Conservation (phyloP, 2,888 invertebrate species). For the Gari tellinella region DNA sequence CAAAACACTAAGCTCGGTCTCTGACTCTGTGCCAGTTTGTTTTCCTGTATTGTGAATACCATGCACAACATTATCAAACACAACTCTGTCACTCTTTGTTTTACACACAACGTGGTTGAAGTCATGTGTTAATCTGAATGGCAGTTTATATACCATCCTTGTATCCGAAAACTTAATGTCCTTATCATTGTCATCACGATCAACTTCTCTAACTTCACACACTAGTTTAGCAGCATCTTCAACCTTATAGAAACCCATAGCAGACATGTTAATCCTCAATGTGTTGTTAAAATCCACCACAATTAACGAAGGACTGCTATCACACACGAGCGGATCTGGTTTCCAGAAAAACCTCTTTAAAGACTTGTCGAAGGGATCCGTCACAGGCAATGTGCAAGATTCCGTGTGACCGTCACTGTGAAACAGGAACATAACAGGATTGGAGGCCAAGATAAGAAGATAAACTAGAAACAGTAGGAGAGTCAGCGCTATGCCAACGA, state of each 20-base stretch:
- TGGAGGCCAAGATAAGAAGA: no score
- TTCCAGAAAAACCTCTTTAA: constrained; percentile 26
- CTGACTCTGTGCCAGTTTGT: no score
- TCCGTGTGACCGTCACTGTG: not conserved
- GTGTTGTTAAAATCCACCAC: constrained; percentile 9
- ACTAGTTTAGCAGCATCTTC: not conserved
- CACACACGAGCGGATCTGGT: constrained; percentile 29
- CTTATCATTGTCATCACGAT: constrained; percentile 5
- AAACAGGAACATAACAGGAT: no score
- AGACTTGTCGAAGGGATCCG: constrained; percentile 35
- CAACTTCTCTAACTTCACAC: not conserved
- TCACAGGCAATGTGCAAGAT: constrained; percentile 18
- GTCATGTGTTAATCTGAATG: constrained; percentile 27
- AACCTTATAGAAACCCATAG: not conserved
- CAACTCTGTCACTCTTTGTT: not conserved
- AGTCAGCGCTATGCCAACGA: no score
- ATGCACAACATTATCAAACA: constrained; percentile 7
- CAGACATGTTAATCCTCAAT: not conserved
- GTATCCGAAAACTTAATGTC: constrained; percentile 15
- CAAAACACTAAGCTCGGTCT: no score
- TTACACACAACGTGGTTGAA: constrained; percentile 27
- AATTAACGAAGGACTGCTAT: constrained; percentile 8
- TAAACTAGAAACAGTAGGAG: no score
- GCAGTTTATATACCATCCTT: constrained; percentile 7
- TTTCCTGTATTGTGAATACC: not conserved